phyloP scores from a whole-genome alignment of 2,797 vertebrate genomes.

The Gobionotothen gibberifrons region DNA sequence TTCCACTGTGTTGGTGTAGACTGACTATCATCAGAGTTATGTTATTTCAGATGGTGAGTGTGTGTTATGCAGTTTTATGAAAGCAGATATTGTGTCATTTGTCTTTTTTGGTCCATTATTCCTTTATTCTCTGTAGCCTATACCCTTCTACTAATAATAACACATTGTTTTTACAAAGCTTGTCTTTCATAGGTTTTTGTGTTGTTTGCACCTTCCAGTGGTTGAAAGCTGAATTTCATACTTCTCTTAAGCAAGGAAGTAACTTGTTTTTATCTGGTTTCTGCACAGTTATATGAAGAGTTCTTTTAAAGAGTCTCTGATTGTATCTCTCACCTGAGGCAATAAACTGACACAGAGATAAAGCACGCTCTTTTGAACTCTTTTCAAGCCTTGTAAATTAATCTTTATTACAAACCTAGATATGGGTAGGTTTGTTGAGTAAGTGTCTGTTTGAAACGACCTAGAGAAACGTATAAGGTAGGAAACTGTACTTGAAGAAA shows the following conservation, averaged over 20 bases:
- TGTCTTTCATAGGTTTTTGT: not conserved
- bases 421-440: conserved; percentile 5
- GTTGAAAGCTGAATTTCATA: conserved; percentile 32
- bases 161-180: not conserved
- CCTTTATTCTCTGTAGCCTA: not conserved
- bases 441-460: not conserved
- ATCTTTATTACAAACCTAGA: not conserved
- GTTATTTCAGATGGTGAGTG: conserved; percentile 11
- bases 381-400: conserved; percentile 6
- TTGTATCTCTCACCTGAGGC: conserved; percentile 24
- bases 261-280: not conserved
- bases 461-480: not conserved
- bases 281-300: not conserved
- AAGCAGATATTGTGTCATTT: not conserved
- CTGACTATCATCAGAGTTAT: conserved; percentile 10
- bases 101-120: not conserved
- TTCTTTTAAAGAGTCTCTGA: not conserved
- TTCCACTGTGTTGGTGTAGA: conserved; percentile 33
- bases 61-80: conserved; percentile 3
- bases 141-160: not conserved
- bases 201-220: conserved; percentile 57
- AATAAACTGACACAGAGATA: conserved; percentile 35
- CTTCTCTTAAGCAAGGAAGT: not conserved
- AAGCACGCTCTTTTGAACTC: conserved; percentile 18
- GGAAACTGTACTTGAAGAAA: not conserved